phyloP scores from a whole-genome alignment of 2,113 vertebrate genomes.

The Lanius ludovicianus region DNA sequence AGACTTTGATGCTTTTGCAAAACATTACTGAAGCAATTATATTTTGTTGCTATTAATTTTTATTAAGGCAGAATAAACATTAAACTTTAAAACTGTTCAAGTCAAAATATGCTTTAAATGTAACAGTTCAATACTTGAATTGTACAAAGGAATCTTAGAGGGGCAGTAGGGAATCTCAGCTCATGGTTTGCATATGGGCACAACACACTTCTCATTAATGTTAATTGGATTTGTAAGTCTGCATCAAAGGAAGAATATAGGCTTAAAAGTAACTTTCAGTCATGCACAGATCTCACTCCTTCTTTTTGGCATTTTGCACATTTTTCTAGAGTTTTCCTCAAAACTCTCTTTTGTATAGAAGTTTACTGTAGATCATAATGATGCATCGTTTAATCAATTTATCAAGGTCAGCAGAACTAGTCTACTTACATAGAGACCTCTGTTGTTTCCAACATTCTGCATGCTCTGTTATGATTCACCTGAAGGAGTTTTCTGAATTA shows the following conservation, averaged over 20 bases:
- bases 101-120: not conserved
- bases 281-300: not conserved
- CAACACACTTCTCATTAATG: conserved; percentile 34
- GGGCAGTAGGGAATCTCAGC: not conserved
- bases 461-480: not conserved
- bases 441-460: not conserved
- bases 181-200: not conserved
- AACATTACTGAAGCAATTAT: conserved; percentile 60
- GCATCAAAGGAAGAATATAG: conserved; percentile 23
- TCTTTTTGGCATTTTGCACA: not conserved
- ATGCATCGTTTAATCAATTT: not conserved
- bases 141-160: not conserved
- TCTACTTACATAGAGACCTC: not conserved
- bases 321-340: not conserved
- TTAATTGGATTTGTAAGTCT: conserved; percentile 40
- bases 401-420: not conserved
- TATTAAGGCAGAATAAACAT: not conserved
- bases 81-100: conserved; percentile 17
- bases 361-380: not conserved
- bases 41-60: conserved; percentile 33
- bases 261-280: conserved; percentile 11
- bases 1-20: conserved; percentile 42
- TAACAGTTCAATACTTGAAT: conserved; percentile 1
- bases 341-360: not conserved
- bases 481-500: not conserved